Conservation (phyloP, 37 sponge, comb jelly and placozoan species). For the Cladorhizidae sp. region DNA sequence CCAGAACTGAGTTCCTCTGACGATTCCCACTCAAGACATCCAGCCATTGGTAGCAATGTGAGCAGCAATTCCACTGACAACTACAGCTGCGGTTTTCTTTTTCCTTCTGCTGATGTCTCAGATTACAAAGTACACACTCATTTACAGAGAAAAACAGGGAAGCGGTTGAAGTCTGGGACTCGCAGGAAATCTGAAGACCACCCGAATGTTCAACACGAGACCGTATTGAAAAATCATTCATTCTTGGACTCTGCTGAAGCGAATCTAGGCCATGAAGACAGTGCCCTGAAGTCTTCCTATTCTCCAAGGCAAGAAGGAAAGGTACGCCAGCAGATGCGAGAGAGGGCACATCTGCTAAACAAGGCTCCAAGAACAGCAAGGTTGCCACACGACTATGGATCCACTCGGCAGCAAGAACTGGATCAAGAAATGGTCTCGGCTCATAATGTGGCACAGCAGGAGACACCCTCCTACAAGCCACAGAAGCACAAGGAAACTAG, state of each 20-base stretch:
- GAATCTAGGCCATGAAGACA: background rate
- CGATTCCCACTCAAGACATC: background rate
- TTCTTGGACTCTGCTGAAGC: background rate
- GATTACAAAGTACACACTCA: background rate
- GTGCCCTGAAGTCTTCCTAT: too few species aligned
- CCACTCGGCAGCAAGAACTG: slow-evolving; percentile 9
- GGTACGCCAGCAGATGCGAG: slow-evolving; percentile 29
- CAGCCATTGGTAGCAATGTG: background rate
- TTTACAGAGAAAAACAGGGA: slow-evolving; percentile 4
- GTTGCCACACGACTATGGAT: slow-evolving; percentile 21
- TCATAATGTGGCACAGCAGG: background rate
- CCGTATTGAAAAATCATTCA: background rate
- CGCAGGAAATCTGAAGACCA: background rate
- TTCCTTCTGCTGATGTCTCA: too few species aligned
- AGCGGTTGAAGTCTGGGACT: slow-evolving; percentile 20
- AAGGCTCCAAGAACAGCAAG: slow-evolving; percentile 17
- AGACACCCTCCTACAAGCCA: slow-evolving; percentile 18
- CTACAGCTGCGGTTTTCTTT: too few species aligned
- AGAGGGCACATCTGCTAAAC: background rate
- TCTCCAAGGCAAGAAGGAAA: slow-evolving; percentile 16
- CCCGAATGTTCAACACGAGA: background rate
- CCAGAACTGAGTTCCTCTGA: slow-evolving; percentile 28
- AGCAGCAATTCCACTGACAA: slow-evolving; percentile 5
- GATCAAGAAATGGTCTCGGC: too few species aligned
- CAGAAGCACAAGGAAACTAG: background rate